A percentile compares a stretch with the other conserved stretches of the same genome.
Conservation (phyloP, 35 echinoderm and acorn worm genomes). For the Heliocidaris erythrogramma region DNA sequence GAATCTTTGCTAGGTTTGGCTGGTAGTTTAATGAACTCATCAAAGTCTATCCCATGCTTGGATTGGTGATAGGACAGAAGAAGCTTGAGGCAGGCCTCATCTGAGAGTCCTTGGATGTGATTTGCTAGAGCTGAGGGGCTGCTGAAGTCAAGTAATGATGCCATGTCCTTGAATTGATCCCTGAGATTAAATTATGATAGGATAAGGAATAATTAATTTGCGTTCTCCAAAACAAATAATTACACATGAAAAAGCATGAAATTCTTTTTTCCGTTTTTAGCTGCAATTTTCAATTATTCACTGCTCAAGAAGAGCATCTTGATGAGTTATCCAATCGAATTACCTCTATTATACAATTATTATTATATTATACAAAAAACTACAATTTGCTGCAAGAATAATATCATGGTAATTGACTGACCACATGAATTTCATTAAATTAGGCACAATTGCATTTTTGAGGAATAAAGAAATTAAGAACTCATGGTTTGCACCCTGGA, state of each 20-base stretch:
- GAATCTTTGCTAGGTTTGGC: neutral
- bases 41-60: slow-evolving; percentile 52
- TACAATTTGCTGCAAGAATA: neutral
- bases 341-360: too few species aligned
- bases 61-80: slow-evolving; percentile 54
- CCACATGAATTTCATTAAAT: too few species aligned
- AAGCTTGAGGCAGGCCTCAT: slow-evolving; percentile 37
- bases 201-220: neutral
- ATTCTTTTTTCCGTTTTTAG: neutral
- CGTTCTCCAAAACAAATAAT: neutral
- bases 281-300: neutral
- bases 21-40: neutral
- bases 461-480: too few species aligned
- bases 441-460: too few species aligned
- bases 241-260: neutral
- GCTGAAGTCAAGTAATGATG: slow-evolving; percentile 24
- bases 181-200: slow-evolving; percentile 37
- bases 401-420: too few species aligned
- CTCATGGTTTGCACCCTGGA: too few species aligned
- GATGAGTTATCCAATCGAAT: neutral
- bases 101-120: slow-evolving; percentile 31
- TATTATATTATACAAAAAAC: neutral
- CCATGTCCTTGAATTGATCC: slow-evolving; percentile 66
- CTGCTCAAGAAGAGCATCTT: neutral
- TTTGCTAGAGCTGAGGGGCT: slow-evolving; percentile 49